Conservation (phyloP, 2,888 invertebrate genomes). For the Cosmopolites sordidus region DNA sequence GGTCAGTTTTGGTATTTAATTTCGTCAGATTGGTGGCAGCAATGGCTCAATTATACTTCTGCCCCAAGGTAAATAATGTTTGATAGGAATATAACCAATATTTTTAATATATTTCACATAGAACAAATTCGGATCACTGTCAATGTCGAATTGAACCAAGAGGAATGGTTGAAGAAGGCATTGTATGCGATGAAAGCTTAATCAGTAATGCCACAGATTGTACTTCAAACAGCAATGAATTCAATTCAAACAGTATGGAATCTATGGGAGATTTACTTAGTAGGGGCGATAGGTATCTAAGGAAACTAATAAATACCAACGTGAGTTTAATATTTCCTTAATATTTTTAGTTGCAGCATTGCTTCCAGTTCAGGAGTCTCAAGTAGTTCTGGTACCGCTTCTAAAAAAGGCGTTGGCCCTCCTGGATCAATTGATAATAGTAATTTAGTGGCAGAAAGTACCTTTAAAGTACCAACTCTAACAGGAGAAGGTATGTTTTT, state of each 20-base stretch:
- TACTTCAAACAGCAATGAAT: conserved; percentile 44
- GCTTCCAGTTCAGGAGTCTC: conserved; percentile 63
- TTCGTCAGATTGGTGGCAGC: conserved; percentile 80
- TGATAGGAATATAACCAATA: not conserved
- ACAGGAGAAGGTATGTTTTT: conserved; percentile 71
- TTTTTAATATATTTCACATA: conserved; percentile 2
- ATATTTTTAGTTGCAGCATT: conserved; percentile 42
- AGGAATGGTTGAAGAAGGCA: conserved; percentile 57
- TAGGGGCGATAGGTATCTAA: conserved; percentile 55
- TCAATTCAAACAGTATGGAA: conserved; percentile 51
- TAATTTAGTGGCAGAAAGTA: conserved; percentile 60
- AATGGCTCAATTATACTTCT: conserved; percentile 70
- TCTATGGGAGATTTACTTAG: conserved; percentile 62
- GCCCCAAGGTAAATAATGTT: conserved; percentile 30
- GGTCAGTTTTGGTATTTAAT: conserved; percentile 90
- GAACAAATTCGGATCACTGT: conserved; percentile 46
- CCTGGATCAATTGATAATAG: conserved; percentile 78
- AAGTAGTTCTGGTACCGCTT: conserved; percentile 52
- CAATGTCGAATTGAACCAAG: conserved; percentile 45
- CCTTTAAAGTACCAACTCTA: conserved; percentile 63
- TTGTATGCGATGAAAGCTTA: conserved; percentile 67
- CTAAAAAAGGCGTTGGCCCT: conserved; percentile 42
- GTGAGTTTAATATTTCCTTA: not conserved
- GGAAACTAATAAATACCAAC: not conserved
- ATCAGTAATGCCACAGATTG: conserved; percentile 52